Conservation (phyloP, 2,113 vertebrate genomes). For the Forbesichthys papilliferus region DNA sequence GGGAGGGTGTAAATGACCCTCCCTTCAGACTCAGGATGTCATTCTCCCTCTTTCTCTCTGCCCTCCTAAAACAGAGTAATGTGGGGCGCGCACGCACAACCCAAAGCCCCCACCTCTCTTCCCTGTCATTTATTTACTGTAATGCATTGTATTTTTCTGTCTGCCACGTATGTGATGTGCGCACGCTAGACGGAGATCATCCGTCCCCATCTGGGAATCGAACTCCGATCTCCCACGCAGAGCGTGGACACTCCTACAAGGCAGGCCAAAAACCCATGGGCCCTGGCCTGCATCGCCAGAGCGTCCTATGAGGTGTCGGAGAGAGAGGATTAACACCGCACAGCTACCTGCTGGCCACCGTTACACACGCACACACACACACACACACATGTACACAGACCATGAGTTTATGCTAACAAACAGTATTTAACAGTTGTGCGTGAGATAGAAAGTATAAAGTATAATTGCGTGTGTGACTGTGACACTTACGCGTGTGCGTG, state of each 20-base stretch:
- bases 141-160: neutral
- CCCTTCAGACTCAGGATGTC: constrained; percentile 32
- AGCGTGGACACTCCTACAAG: too few relatives aligned
- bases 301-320: too few relatives aligned
- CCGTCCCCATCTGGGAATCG: too few relatives aligned
- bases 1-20: constrained; percentile 46
- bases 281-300: too few relatives aligned
- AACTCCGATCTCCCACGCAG: too few relatives aligned
- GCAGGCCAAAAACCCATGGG: too few relatives aligned
- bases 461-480: neutral
- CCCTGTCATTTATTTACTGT: neutral
- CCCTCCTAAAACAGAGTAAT: constrained; percentile 1
- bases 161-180: neutral
- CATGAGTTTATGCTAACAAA: neutral
- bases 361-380: neutral
- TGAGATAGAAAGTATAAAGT: neutral
- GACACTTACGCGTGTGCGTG: neutral
- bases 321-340: too few relatives aligned
- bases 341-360: too few relatives aligned
- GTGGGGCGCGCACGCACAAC: neutral
- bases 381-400: neutral
- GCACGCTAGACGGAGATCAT: neutral
- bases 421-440: neutral
- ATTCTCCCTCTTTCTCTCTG: constrained; percentile 7
- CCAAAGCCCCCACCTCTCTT: neutral